Base-by-base conservation (phyloP, 1,140 invertebrate species). In the Planococcus citri region DNA sequence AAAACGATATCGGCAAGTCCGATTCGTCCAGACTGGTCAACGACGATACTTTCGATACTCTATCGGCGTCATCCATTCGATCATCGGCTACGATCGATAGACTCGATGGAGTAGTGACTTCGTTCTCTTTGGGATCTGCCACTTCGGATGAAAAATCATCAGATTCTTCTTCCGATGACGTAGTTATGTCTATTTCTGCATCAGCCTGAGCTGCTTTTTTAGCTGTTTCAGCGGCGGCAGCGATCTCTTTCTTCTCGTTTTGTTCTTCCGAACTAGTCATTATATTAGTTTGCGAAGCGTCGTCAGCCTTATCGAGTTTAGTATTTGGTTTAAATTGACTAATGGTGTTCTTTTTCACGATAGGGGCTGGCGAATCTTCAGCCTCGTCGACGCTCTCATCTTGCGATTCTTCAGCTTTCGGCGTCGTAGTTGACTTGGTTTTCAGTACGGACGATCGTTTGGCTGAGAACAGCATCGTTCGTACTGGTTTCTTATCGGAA, bases 331-430 rank as follows among this genome's bases (percentile, higher is more conserved):
- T 64, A 27, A 9, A 60, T 20, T 27, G 22, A 25, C 1, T 3
- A 27, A 17, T 25, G 20, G 60, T 64, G 21, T 22, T 64, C 25
- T 25, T 24, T 10, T 14, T 22, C 3, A 12, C 24, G 1, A 9
- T 6, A 4, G 60, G 22, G 3, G 10, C 22, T 25, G 60, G 60
- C 3, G 22, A 25, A 4, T 64, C 60, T 22, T 64, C 60, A 6
- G 20, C 12, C 3, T 64, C 60, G 22, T 27, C 24, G 38, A 25
- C 20, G 24, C 25, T 60, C 10, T 69, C 38, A 9, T 60, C 38
- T 12, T 57, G 12, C 8, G 60, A 24, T 2, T 70, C 68, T 74
- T 71, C 78, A 75, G 21, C 74, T 77, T 9, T 77, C 75, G 61
- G 78, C 0, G 68, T 20, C 4, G 60, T 17, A 17, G 69, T 69